Evolutionary conservation across 2,113 vertebrate species (phyloP), one percentile per base, ranked within the genome.

Genomic region (Spea bombifrons): DNA sequence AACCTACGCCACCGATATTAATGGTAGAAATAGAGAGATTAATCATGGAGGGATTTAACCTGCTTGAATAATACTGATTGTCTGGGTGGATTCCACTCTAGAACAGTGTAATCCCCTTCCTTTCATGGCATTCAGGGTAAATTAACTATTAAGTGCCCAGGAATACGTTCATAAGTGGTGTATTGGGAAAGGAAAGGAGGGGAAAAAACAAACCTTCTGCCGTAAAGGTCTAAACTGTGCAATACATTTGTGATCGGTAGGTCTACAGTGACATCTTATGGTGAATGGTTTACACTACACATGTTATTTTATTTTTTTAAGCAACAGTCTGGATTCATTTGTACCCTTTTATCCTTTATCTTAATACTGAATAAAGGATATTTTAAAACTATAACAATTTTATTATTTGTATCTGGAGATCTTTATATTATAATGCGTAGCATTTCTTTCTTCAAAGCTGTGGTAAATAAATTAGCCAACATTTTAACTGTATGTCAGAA

Each of bases 241-340:
- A 1, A 30, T 30, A 30, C 30, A 30, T 30, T 30, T 30, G 8
- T 12, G 65, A 43, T 13, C 12, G 5, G 17, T 5, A 53, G 76
- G 76, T 66, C n/a, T 78, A 52, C 17, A 78, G 68, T 66, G 76
- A 65, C 76, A 72, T 66, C 76, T 78, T 46, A 71, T 78, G 76
- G 76, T 59, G 53, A 65, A 13, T 64, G 4, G 7, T 8, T 63
- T 46, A 48, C 8, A 71, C 46, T 71, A 46, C 68, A 78, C 17
- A 43, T 47, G 12, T 7, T 47, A 16, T 4, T 63, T 63, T 63
- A n/a, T 16, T n/a, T 67, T 46, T 67, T 5, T 67, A 5, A 4
- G 47, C 50, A 71, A 13, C 7, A 49, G 12, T 8, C 15, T 49
- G 3, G 15, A 55, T 57, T 3, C 8, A 71, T 53, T 3, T 30